Conservation (phyloP, 2,888 invertebrate genomes). For the Ichneumon xanthorius region DNA sequence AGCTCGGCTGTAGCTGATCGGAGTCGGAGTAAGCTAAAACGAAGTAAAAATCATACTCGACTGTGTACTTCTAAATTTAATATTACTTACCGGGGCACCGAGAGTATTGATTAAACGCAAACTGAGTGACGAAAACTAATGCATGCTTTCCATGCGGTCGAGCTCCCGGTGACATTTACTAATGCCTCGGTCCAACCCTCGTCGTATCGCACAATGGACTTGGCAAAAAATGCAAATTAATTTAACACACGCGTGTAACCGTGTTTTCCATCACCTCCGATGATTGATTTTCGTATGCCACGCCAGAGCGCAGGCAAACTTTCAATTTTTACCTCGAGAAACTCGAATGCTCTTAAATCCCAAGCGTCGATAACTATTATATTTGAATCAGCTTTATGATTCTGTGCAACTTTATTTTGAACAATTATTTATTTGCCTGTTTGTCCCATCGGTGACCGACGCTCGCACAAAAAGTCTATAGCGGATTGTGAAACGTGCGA, state of each 20-base stretch:
- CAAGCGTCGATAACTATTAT: neutral
- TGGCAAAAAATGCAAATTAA: slow-evolving; percentile 70
- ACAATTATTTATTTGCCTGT: too few relatives aligned
- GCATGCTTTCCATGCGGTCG: slow-evolving; percentile 64
- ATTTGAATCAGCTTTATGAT: too few relatives aligned
- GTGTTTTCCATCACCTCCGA: slow-evolving; percentile 61
- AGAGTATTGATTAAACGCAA: slow-evolving; percentile 57
- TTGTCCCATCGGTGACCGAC: too few relatives aligned
- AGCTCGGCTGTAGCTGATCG: too few relatives aligned
- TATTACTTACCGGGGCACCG: neutral
- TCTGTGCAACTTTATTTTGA: too few relatives aligned
- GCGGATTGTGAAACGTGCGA: too few relatives aligned
- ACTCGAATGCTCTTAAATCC: neutral
- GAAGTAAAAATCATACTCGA: neutral
- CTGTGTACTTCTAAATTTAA: neutral
- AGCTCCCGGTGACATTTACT: slow-evolving; percentile 65
- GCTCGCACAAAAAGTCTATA: too few relatives aligned
- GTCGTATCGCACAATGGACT: slow-evolving; percentile 35
- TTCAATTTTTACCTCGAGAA: slow-evolving; percentile 44
- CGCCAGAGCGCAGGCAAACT: slow-evolving; percentile 53
- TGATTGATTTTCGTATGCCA: slow-evolving; percentile 70
- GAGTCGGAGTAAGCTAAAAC: neutral
- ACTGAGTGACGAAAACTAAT: slow-evolving; percentile 68
- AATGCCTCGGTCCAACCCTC: slow-evolving; percentile 66
- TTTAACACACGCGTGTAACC: slow-evolving; percentile 61